These are phyloP conservation scores for Drosophila kambysellisi DNA, from an alignment of 2,888 invertebrate genomes.

Conservation along the genomic window DNA sequence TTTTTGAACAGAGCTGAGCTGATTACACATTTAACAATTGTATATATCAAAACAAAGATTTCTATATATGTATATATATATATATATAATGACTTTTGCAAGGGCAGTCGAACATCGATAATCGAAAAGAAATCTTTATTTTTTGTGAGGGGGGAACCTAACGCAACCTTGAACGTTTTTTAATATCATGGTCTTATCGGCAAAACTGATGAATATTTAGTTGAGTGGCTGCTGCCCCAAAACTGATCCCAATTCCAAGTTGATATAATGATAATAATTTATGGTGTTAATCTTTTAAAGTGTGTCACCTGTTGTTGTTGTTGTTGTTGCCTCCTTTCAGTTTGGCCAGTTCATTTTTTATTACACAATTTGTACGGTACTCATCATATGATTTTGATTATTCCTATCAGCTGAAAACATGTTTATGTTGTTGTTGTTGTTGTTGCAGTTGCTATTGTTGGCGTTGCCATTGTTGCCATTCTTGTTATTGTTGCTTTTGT, in stretches of 20 bases:
- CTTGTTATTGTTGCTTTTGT: conserved; percentile 29
- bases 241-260: background rate
- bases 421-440: conserved; percentile 21
- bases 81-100: too few species aligned
- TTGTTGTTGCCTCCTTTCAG: background rate
- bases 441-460: conserved; percentile 11
- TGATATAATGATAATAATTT: conserved; percentile 4
- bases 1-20: background rate
- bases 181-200: background rate
- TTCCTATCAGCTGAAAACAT: conserved; percentile 47
- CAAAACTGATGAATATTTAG: background rate
- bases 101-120: too few species aligned
- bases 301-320: background rate
- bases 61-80: too few species aligned
- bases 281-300: conserved; percentile 16
- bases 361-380: conserved; percentile 47
- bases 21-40: background rate
- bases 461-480: conserved; percentile 10
- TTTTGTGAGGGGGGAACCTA: background rate
- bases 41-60: background rate
- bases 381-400: conserved; percentile 64
- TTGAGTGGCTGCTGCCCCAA: background rate
- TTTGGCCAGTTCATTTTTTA: conserved; percentile 30
- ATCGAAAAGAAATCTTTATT: too few species aligned
- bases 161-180: background rate